These are phyloP conservation scores for Turritopsis dohrnii DNA, from an alignment of 30 jellyfish, hydroid and myxozoan genomes.

Conservation along the genomic window DNA sequence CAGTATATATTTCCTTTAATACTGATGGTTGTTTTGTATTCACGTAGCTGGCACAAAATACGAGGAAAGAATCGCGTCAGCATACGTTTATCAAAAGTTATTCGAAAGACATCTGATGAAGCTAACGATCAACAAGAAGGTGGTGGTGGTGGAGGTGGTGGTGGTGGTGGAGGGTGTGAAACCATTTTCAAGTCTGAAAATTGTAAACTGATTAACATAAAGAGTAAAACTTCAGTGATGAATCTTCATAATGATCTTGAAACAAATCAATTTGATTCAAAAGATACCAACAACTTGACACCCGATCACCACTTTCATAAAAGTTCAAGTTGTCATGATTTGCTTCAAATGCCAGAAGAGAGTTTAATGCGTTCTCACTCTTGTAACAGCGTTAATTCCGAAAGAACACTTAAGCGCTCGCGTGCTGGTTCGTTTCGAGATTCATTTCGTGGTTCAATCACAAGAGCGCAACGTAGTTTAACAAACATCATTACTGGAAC, in stretches of 20 bases:
- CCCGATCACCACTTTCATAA: neutral
- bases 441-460: constrained; percentile 18
- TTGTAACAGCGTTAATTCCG: neutral
- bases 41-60: constrained; percentile 31
- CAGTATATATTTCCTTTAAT: constrained; percentile 22
- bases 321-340: neutral
- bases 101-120: constrained; percentile 10
- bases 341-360: neutral
- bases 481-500: constrained; percentile 24
- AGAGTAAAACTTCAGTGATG: neutral
- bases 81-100: neutral
- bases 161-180: no score
- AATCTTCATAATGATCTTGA: neutral
- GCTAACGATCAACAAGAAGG: neutral
- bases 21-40: constrained; percentile 15
- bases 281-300: neutral
- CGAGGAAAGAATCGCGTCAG: constrained; percentile 23
- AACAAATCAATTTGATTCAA: neutral
- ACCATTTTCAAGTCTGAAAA: no score
- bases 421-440: neutral
- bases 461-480: constrained; percentile 25
- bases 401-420: neutral
- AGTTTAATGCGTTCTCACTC: neutral
- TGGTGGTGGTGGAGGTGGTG: neutral
- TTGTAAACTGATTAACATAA: neutral